Evolutionary conservation across 2,113 vertebrate species (phyloP), one percentile per base, ranked within the genome.

Genomic region (Leptobrachium ailaonicum): DNA sequence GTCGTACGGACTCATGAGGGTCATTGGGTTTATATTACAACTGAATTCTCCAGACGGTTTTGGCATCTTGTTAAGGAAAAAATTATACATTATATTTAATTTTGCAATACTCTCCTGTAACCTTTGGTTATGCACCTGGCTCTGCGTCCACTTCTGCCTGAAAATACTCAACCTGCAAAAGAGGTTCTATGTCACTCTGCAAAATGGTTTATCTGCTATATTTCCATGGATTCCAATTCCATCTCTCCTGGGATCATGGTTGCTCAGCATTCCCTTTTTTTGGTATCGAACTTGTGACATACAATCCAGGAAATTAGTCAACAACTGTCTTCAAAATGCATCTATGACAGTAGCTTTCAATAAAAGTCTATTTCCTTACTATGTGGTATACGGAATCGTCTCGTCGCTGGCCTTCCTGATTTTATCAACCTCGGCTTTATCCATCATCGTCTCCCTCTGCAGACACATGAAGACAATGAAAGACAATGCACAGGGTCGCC

Each of bases 381-480:
- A 47, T 3, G 20, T 44, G 14, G 7, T 47, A 8, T 60, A 60
- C 9, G 8, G 54, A 11, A 69, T 8, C 32, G 4, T 77, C 11
- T 77, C 53, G 7, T 68, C 7, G 20, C 42, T 69, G 41, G 41
- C 66, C 2, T 32, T 58, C 11, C 44, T 69, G 1, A n/a, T 60
- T 42, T 69, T 53, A 14, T 58, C 6, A 0, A 6, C 9, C n/a
- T 77, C 75, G 1, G 50, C 66, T 45, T 69, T 69, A 41, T 20
- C 41, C 50, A 77, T 77, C 40, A 4, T 77, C 66, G 62, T 60
- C 8, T 70, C 66, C 44, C 67, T 77, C 2, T 13, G 40, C 32
- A 77, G 50, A 70, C 75, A 77, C 66, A 44, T 77, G 6, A 77
- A 45, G 2, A 77, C 11, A 13, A 70, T 77, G 10, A 13, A 47